phyloP scores from a whole-genome alignment of 2,113 vertebrate genomes.

The Hydrochoerus hydrochaeris region DNA sequence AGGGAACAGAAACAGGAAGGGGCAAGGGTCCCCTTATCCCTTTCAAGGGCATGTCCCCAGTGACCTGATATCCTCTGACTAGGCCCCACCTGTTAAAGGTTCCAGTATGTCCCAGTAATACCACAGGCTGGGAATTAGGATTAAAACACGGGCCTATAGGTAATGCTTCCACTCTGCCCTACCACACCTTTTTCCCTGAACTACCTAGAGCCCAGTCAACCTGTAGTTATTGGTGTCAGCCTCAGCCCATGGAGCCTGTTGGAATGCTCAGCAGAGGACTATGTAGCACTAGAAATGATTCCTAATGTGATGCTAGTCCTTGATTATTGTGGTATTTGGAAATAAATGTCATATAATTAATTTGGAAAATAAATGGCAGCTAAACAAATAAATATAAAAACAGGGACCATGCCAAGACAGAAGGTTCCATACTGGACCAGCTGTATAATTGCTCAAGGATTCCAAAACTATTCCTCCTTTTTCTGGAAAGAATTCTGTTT shows the following conservation, averaged over 20 bases:
- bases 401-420: background rate
- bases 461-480: slow-evolving; percentile 35
- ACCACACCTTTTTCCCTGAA: background rate
- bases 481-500: background rate
- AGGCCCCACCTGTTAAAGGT: background rate
- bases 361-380: background rate
- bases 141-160: background rate
- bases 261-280: background rate
- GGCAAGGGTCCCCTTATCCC: background rate
- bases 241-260: background rate
- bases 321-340: background rate
- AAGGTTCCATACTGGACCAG: slow-evolving; percentile 4
- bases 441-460: background rate
- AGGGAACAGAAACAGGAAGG: background rate
- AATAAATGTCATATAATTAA: background rate
- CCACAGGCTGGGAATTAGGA: background rate
- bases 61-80: too few species aligned
- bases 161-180: background rate
- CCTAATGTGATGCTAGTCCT: background rate
- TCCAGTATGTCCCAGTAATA: background rate
- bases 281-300: background rate
- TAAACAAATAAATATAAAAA: slow-evolving; percentile 55
- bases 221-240: background rate
- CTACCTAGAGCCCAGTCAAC: background rate
- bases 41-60: background rate